Conservation (phyloP, 2,888 invertebrate species). For the Resseliella maxima region DNA sequence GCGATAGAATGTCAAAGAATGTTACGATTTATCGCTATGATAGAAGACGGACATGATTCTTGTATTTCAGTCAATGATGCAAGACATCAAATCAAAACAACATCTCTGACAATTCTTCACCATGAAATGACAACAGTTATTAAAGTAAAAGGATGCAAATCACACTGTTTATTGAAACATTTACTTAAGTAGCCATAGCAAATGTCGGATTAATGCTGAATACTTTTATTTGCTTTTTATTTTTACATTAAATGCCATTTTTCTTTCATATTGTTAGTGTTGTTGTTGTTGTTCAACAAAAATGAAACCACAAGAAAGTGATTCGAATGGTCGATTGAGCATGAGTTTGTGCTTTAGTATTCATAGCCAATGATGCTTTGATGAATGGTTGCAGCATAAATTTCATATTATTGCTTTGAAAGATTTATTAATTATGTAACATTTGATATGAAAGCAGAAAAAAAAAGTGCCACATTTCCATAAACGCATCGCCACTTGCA, state of each 20-base stretch:
- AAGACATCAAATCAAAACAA: not conserved
- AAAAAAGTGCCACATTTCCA: not conserved
- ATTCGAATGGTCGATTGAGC: not conserved
- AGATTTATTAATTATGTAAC: constrained; percentile 15
- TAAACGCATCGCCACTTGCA: constrained; percentile 19
- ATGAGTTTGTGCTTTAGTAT: not conserved
- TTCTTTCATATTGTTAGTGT: not conserved
- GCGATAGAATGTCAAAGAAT: no score
- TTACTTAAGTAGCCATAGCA: not conserved
- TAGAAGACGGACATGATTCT: no score
- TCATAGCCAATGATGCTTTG: not conserved
- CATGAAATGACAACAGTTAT: not conserved
- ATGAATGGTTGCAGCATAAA: constrained; percentile 22
- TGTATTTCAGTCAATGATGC: not conserved
- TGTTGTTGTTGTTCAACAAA: not conserved
- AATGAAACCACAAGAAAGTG: constrained; percentile 29
- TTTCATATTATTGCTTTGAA: constrained; percentile 32
- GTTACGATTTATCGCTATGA: no score
- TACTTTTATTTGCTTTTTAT: not conserved
- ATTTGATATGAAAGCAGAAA: not conserved
- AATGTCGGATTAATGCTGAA: not conserved
- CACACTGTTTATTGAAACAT: constrained; percentile 23
- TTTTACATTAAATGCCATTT: not conserved
- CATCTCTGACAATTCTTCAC: not conserved
- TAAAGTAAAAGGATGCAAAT: constrained; percentile 20